These are phyloP conservation scores for Pempheris klunzingeri DNA, from an alignment of 2,797 vertebrate species.

Conservation along the genomic window DNA sequence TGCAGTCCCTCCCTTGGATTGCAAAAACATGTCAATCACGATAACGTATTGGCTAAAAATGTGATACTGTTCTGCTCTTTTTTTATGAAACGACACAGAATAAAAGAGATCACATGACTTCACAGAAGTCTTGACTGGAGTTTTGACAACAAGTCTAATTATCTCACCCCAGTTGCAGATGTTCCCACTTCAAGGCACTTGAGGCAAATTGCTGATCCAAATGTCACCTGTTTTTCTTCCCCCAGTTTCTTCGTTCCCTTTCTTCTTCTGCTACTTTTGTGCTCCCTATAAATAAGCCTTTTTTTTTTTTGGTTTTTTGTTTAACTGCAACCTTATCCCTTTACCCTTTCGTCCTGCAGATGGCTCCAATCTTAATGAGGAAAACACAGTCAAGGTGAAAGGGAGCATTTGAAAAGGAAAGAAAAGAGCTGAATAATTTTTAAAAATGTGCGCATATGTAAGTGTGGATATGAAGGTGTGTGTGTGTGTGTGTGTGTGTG, in stretches of 20 bases:
- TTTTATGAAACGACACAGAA: neutral
- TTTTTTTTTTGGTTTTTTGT: neutral
- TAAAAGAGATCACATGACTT: neutral
- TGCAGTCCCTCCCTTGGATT: neutral
- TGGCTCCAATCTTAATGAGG: neutral
- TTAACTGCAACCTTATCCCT: neutral
- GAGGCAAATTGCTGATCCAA: conserved; percentile 10
- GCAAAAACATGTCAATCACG: neutral
- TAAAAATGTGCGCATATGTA: neutral
- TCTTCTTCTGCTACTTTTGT: neutral
- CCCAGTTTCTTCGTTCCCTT: neutral
- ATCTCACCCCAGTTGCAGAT: conserved; percentile 7
- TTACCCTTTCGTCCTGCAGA: neutral
- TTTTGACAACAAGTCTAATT: neutral
- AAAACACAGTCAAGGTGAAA: conserved; percentile 5
- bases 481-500: neutral
- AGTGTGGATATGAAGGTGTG: neutral
- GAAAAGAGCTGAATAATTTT: neutral
- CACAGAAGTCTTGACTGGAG: neutral
- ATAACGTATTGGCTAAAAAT: neutral
- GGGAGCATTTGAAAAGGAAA: neutral
- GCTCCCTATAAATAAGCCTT: neutral
- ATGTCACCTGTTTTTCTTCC: neutral
- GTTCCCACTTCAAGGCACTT: conserved; percentile 4
- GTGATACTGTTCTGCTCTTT: neutral